Conservation (phyloP, 1,140 invertebrate genomes). For the Listronotus bonariensis region DNA sequence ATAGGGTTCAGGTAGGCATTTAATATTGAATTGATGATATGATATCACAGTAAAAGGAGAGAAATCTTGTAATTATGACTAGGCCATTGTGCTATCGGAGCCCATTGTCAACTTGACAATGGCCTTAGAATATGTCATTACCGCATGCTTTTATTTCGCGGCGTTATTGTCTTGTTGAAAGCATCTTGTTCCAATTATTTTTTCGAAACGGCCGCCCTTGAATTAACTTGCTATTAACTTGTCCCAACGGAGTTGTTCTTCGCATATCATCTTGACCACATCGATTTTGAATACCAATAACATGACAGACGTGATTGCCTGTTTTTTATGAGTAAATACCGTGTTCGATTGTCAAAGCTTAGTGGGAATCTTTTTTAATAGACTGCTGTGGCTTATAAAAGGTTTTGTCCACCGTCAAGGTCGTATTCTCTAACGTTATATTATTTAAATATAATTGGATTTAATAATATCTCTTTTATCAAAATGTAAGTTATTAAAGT, state of each 20-base stretch:
- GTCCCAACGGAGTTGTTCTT: conserved; percentile 30
- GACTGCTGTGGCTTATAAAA: conserved; percentile 17
- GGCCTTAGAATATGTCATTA: conserved; percentile 32
- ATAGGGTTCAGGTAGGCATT: background rate
- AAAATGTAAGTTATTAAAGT: too few relatives aligned
- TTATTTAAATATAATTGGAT: background rate
- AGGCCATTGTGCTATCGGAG: conserved; percentile 5
- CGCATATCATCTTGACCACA: conserved; percentile 35
- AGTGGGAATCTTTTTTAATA: conserved; percentile 37
- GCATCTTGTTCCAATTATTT: conserved; percentile 34
- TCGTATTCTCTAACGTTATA: background rate
- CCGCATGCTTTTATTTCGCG: conserved; percentile 16
- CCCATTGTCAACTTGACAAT: conserved; percentile 27
- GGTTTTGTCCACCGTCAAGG: conserved; percentile 10
- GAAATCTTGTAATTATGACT: conserved; percentile 16
- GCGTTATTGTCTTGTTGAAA: conserved; percentile 26
- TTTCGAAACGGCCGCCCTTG: conserved; percentile 30
- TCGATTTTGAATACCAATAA: conserved; percentile 33
- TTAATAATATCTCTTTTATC: too few relatives aligned
- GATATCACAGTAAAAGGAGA: conserved; percentile 18
- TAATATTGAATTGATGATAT: conserved; percentile 19
- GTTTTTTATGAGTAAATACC: conserved; percentile 30
- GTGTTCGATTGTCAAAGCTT: conserved; percentile 34
- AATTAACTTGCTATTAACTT: conserved; percentile 36
- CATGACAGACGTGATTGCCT: conserved; percentile 32